phyloP scores from a whole-genome alignment of 2,888 invertebrate species.

The Cremastinae sp. region DNA sequence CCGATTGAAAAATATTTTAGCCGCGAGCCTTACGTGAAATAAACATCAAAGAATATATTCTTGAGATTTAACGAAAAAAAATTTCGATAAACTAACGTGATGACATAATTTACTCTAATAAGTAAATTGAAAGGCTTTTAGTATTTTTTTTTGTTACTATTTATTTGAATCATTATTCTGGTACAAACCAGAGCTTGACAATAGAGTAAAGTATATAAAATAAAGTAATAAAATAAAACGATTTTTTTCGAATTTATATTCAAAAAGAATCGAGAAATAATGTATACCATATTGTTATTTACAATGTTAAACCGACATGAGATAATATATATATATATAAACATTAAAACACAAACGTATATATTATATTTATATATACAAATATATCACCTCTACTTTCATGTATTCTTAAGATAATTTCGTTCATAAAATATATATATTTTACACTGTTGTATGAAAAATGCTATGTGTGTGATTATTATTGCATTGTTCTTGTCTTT shows the following conservation, averaged over 20 bases:
- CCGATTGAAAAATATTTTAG: neutral
- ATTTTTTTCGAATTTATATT: too few species aligned
- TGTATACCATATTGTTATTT: conserved; percentile 64
- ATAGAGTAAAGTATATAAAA: conserved; percentile 56
- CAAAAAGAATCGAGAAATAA: conserved; percentile 55
- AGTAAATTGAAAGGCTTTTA: too few species aligned
- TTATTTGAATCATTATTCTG: conserved; percentile 47
- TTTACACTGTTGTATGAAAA: conserved; percentile 49
- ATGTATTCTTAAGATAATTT: conserved; percentile 43
- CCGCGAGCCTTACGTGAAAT: too few species aligned
- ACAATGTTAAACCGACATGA: conserved; percentile 52
- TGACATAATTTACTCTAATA: too few species aligned
- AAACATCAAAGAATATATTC: too few species aligned
- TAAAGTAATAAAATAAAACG: too few species aligned
- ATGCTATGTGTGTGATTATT: conserved; percentile 43
- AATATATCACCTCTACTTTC: conserved; percentile 42
- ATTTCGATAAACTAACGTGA: conserved; percentile 7
- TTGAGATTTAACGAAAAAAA: too few species aligned
- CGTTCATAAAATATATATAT: conserved; percentile 53
- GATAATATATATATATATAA: conserved; percentile 55
- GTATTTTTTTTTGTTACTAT: conserved; percentile 30
- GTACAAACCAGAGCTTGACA: conserved; percentile 41
- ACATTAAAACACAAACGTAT: conserved; percentile 36
- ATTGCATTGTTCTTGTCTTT: conserved; percentile 18
- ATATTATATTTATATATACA: conserved; percentile 51